Conservation (phyloP, 2,797 vertebrate species). For the Euphonia xanthogaster region DNA sequence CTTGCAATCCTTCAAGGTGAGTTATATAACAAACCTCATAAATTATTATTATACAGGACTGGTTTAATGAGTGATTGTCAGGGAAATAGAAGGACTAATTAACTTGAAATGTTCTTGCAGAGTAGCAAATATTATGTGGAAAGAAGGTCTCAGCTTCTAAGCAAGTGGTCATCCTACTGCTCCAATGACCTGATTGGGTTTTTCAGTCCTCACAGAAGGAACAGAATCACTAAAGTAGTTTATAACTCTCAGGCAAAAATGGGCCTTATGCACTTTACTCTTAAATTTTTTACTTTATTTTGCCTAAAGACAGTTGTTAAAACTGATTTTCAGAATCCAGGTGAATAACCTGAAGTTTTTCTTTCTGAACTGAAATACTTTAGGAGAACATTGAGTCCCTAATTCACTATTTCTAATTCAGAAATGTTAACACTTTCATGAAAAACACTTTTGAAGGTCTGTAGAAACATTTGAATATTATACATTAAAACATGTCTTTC, state of each 20-base stretch:
- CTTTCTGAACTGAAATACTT: conserved; percentile 45
- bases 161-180: not conserved
- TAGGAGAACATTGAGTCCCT: conserved; percentile 83
- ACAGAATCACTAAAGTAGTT: not conserved
- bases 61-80: conserved; percentile 32
- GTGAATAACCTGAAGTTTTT: conserved; percentile 81
- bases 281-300: not conserved
- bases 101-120: not conserved
- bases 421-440: not conserved
- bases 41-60: conserved; percentile 50
- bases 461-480: not conserved
- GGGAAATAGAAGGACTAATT: conserved; percentile 32
- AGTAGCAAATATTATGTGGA: not conserved
- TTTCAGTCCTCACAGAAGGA: not conserved
- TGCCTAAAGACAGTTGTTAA: conserved; percentile 86
- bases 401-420: not conserved
- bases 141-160: not conserved
- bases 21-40: conserved; percentile 38
- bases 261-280: not conserved
- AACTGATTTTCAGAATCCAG: conserved; percentile 82
- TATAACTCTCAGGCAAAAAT: not conserved
- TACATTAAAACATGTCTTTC: not conserved
- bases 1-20: conserved; percentile 95
- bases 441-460: not conserved
- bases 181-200: not conserved